Conservation (phyloP, 23 tunicate genomes). For the Aplidium turbinatum region DNA sequence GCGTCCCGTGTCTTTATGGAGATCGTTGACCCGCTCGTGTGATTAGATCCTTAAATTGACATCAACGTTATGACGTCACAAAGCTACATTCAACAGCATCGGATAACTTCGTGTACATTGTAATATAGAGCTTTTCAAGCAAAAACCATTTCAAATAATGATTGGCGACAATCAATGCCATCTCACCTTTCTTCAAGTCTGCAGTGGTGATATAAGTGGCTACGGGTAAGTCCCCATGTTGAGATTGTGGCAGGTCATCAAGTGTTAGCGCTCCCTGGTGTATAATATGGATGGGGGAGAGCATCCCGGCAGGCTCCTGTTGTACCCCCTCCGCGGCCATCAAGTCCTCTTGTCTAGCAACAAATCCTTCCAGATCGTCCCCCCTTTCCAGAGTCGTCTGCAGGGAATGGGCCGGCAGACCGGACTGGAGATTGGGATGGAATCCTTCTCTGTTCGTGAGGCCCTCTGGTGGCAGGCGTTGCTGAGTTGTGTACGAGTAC, state of each 20-base stretch:
- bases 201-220: conserved; percentile 74
- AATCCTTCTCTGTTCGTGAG: conserved; percentile 2
- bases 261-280: conserved; percentile 43
- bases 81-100: no score
- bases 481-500: conserved; percentile 23
- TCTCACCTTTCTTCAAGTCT: conserved; percentile 72
- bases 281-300: conserved; percentile 69
- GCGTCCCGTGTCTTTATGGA: conserved; percentile 48
- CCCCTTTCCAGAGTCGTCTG: conserved; percentile 33
- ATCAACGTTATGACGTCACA: background rate
- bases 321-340: conserved; percentile 32
- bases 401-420: no score
- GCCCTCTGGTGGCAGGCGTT: conserved; percentile 12
- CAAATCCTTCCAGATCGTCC: conserved; percentile 45
- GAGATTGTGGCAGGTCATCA: conserved; percentile 44
- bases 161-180: background rate
- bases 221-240: conserved; percentile 25
- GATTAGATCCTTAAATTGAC: conserved; percentile 13
- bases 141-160: no score
- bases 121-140: no score
- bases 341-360: conserved; percentile 34
- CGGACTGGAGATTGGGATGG: conserved; percentile 7
- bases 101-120: no score
- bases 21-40: conserved; percentile 13
- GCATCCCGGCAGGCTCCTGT: conserved; percentile 70